phyloP scores from a whole-genome alignment of 2,797 vertebrate species.

The Anas georgica region DNA sequence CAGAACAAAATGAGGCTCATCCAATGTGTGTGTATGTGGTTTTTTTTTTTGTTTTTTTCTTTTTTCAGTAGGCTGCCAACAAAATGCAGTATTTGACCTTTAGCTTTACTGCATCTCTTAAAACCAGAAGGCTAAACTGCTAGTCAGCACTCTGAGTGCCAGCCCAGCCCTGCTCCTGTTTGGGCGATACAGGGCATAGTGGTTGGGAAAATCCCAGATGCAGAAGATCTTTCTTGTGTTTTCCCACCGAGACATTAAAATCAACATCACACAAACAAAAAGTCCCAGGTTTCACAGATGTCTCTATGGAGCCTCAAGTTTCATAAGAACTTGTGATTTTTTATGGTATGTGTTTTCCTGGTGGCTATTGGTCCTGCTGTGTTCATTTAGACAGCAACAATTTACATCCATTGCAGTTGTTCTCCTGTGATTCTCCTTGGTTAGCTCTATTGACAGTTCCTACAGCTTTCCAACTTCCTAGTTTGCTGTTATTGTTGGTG shows the following conservation, averaged over 20 bases:
- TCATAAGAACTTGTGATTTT: background rate
- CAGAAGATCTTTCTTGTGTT: background rate
- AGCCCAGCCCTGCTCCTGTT: background rate
- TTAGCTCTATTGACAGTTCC: background rate
- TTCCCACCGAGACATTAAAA: background rate
- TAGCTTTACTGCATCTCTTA: conserved; percentile 8
- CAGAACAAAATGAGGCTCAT: background rate
- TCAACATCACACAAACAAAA: background rate
- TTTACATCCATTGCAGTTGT: background rate
- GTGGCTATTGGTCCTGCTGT: background rate
- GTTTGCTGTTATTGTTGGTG: background rate
- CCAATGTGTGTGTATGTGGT: too few relatives aligned
- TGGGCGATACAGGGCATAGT: background rate
- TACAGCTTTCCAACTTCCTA: background rate
- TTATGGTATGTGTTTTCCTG: background rate
- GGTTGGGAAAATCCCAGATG: background rate
- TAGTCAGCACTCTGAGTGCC: background rate
- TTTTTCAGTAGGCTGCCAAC: background rate
- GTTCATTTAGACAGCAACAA: background rate
- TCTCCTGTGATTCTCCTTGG: background rate
- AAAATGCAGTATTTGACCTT: background rate
- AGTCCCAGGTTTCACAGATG: background rate
- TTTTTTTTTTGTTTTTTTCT: background rate
- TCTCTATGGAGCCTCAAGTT: background rate
- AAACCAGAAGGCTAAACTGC: background rate